phyloP scores from a whole-genome alignment of 2,888 invertebrate genomes.

The Agrochola litura region DNA sequence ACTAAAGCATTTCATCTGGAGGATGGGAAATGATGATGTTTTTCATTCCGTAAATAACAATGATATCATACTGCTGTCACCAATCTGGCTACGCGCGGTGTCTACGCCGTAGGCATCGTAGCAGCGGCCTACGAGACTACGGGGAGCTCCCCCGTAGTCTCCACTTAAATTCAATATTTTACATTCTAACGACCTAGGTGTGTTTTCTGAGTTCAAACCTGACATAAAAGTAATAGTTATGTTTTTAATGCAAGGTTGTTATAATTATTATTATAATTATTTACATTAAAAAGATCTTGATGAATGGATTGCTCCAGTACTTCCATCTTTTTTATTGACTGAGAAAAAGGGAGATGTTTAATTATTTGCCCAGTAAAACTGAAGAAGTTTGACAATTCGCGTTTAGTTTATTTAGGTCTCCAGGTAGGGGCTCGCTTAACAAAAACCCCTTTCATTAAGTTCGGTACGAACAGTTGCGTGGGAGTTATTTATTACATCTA shows the following conservation, averaged over 20 bases:
- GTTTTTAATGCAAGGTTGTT: background rate
- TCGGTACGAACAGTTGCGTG: slow-evolving; percentile 25
- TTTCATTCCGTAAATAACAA: background rate
- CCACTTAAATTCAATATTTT: background rate
- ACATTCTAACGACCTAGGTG: background rate
- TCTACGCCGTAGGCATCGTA: slow-evolving; percentile 45
- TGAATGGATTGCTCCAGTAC: background rate
- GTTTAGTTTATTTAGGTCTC: slow-evolving; percentile 45
- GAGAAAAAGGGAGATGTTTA: background rate
- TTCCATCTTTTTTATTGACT: background rate
- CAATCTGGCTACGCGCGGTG: slow-evolving; percentile 5
- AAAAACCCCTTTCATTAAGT: slow-evolving; percentile 35
- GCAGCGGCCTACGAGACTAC: slow-evolving; percentile 32
- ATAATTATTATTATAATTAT: no score
- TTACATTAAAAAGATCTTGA: no score
- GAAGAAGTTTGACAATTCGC: background rate
- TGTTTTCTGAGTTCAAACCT: background rate
- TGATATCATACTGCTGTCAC: background rate
- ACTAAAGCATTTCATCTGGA: background rate
- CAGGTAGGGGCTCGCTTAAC: slow-evolving; percentile 15
- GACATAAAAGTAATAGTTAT: background rate
- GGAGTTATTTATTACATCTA: slow-evolving; percentile 33
- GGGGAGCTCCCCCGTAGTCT: no score
- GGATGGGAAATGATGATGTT: background rate
- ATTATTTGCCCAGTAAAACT: background rate